Evolutionary conservation across 37 sponge, comb jelly and placozoan species (phyloP).

Genomic region (Halichondria panicea): DNA sequence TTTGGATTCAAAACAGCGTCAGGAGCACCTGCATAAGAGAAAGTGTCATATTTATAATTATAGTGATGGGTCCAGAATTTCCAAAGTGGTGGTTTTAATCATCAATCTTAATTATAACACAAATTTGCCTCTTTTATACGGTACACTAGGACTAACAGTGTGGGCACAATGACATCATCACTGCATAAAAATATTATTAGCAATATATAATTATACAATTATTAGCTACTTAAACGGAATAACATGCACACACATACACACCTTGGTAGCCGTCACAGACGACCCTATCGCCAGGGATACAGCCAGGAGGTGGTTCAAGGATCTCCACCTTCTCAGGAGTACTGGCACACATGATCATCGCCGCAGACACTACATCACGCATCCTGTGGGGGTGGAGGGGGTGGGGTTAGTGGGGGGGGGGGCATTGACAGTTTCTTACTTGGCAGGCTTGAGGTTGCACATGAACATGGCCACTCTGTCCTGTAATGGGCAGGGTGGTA

Average conservation of each 20-base stretch:
- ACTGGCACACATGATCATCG: constrained; percentile 98
- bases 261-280: constrained; percentile 83
- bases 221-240: not conserved
- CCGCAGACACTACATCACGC: constrained; percentile 87
- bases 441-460: constrained; percentile 90
- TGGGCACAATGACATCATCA: too few relatives aligned
- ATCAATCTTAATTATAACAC: too few relatives aligned
- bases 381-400: constrained; percentile 51
- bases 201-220: not conserved
- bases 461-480: constrained; percentile 69
- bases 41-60: too few relatives aligned
- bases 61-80: too few relatives aligned
- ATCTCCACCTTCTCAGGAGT: constrained; percentile 72
- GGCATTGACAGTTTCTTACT: constrained; percentile 44
- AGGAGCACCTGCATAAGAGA: constrained; percentile 67
- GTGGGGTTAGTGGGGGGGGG: not conserved
- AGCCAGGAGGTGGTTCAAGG: constrained; percentile 81
- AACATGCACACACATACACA: not conserved
- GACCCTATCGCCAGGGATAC: constrained; percentile 87
- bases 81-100: too few relatives aligned
- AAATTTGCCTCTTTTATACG: too few relatives aligned
- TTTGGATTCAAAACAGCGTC: constrained; percentile 89
- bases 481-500: constrained; percentile 17
- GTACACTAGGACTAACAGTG: too few relatives aligned
- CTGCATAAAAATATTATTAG: not conserved